phyloP scores from a whole-genome alignment of 2,113 vertebrate species.

The Rafetus swinhoei region DNA sequence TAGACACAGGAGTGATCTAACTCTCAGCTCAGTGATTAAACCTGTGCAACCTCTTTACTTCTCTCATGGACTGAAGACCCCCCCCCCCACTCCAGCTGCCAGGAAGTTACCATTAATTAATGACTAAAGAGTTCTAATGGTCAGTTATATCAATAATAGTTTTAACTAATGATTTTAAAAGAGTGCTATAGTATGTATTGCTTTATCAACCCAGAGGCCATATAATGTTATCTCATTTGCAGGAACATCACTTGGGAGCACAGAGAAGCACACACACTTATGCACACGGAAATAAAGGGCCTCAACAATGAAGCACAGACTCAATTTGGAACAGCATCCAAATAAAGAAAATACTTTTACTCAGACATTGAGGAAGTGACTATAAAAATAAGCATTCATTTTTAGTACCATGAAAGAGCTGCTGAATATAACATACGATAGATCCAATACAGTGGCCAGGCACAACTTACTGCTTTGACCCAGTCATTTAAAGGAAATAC shows the following conservation, averaged over 20 bases:
- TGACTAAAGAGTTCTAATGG: neutral
- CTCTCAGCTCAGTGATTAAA: constrained; percentile 30
- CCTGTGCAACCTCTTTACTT: neutral
- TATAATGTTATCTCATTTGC: neutral
- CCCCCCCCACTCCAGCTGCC: neutral
- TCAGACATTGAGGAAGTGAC: neutral
- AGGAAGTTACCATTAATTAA: fast-evolving
- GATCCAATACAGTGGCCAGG: neutral
- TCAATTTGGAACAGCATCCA: neutral
- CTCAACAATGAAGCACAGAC: neutral
- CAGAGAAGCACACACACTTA: neutral
- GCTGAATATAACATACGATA: neutral
- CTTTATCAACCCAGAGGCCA: neutral
- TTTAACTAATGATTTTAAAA: neutral
- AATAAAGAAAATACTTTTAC: neutral
- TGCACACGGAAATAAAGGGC: neutral
- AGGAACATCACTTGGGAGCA: neutral
- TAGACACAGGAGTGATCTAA: neutral
- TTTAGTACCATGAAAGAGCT: neutral
- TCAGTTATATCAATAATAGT: neutral
- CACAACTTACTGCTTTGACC: neutral
- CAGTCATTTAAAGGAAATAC: neutral
- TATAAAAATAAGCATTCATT: neutral
- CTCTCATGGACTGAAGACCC: neutral
- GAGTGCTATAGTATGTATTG: neutral